Conservation (phyloP, 2,113 vertebrate species). For the Rhynchomys soricoides region DNA sequence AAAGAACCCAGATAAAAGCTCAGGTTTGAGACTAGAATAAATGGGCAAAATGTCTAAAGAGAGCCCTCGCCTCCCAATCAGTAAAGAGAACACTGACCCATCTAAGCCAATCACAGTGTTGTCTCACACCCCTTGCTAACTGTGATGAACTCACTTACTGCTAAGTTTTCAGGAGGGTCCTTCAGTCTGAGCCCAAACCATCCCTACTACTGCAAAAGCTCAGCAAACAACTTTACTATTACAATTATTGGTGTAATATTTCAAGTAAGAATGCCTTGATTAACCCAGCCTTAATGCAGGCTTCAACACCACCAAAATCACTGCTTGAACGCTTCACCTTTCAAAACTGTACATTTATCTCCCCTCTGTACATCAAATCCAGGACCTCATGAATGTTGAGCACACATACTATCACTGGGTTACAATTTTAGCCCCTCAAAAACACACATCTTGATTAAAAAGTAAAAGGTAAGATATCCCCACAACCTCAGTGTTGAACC, state of each 20-base stretch:
- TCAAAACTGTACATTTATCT: neutral
- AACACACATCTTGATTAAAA: neutral
- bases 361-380: neutral
- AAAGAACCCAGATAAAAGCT: neutral
- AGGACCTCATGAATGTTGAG: neutral
- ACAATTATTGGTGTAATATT: neutral
- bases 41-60: neutral
- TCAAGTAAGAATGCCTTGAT: neutral
- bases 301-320: neutral
- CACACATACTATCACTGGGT: neutral
- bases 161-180: neutral
- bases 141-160: neutral
- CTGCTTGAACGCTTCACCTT: neutral
- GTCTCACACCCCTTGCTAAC: neutral
- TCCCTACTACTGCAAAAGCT: neutral
- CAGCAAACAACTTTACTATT: neutral
- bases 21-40: neutral
- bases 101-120: neutral
- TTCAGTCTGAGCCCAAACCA: neutral
- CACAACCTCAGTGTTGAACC: neutral
- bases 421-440: neutral
- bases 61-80: neutral
- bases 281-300: neutral
- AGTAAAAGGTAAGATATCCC: slow-evolving; percentile 8
- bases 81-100: neutral